Conservation (phyloP, 2,888 invertebrate species). For the Lasioglossum villosulum region DNA sequence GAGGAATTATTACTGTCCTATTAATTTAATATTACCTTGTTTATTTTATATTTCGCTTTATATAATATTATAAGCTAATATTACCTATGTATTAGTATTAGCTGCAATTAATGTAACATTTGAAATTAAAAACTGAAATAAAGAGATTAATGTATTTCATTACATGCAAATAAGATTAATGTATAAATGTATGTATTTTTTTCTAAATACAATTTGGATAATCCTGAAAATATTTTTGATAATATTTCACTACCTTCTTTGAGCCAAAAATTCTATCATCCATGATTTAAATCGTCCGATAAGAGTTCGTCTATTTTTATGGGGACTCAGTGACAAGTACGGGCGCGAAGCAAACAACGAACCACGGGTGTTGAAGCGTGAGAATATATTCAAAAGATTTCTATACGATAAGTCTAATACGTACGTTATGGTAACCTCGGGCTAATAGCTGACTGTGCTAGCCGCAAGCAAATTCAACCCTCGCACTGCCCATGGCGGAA, state of each 20-base stretch:
- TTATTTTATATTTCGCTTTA: background rate
- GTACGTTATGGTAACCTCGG: constrained; percentile 47
- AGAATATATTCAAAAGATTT: constrained; percentile 62
- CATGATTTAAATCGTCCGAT: background rate
- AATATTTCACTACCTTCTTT: background rate
- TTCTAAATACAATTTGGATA: background rate
- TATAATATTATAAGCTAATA: background rate
- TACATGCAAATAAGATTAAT: background rate
- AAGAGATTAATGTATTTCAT: background rate
- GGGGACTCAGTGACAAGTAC: background rate
- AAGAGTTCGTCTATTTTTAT: background rate
- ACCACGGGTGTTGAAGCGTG: constrained; percentile 45
- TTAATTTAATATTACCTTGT: background rate
- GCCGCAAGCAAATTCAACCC: constrained; percentile 66
- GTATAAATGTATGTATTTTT: background rate
- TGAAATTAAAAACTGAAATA: background rate
- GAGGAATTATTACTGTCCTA: background rate
- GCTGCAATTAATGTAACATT: background rate
- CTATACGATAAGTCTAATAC: constrained; percentile 53
- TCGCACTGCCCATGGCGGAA: constrained; percentile 61
- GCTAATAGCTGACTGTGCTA: constrained; percentile 57
- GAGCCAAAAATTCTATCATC: background rate
- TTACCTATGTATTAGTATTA: background rate
- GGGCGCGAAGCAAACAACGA: constrained; percentile 39
- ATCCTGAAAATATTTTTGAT: background rate